Evolutionary conservation across 2,113 vertebrate genomes (phyloP), one percentile per base, ranked within the genome.

Genomic region (Eupsittula cactorum): DNA sequence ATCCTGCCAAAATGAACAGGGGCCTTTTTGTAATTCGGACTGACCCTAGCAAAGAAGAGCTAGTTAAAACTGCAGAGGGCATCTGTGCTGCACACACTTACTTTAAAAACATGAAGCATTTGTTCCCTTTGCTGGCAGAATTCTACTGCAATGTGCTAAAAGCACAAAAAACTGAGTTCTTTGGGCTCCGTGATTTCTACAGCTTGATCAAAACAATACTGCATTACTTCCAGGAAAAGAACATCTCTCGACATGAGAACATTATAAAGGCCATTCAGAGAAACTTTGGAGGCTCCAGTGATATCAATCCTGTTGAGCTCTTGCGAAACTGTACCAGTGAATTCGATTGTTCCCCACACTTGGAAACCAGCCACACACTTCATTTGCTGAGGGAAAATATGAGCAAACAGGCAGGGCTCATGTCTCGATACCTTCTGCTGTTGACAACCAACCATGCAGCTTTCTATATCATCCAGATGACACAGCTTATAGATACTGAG

Each of bases 1-100:
- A 98, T 92, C 98, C 98, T 70, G 98, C 98, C 44, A 98, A 98
- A 91, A 98, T 98, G 98, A 98, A 98, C 94, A 92, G 98, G 62
- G 98, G 98, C 33, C 98, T 98, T 81, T 98, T 98, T 94, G 98
- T 98, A 15, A 98, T 98, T 63, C 97, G 98, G 37, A 97, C 98
- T 90, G 98, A 98, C 77, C 98, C 98, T 14, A 98, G 95, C 76
- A 94, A 98, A 76, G 88, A 97, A 25, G 98, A 98, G 83, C 97
- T 98, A 41, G 97, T 98, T 64, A 91, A 98, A 82, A 98, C 98
- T 27, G 98, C 98, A 62, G 96, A 97, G 41, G 98, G 98, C 46
- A 98, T 98, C 67, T 98, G 98, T 90, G 98, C 98, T 16, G 97
- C 97, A 19, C 31, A 65, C 0, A 80, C 28, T 47, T 90, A 98